Percentiles rank a stretch among this genome's conserved stretches.
phyloP scores from a whole-genome alignment of 2,797 vertebrate genomes.

The Pachyuromys duprasi region DNA sequence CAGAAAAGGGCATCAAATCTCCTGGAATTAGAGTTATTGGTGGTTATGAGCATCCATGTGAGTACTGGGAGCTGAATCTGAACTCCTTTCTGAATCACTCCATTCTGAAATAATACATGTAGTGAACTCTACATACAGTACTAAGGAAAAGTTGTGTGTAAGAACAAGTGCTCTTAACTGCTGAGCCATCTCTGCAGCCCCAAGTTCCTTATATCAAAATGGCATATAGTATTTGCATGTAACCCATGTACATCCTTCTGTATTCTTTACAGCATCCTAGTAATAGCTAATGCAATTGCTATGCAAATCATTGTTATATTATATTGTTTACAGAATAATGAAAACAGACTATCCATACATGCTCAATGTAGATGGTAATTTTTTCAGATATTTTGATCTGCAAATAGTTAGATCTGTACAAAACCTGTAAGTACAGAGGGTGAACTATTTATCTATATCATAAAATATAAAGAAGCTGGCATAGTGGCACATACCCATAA shows the following conservation, averaged over 20 bases:
- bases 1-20: background rate
- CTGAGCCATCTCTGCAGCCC: background rate
- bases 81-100: background rate
- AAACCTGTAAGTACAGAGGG: background rate
- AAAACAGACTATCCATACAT: background rate
- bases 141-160: background rate
- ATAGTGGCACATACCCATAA: background rate
- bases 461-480: background rate
- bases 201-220: background rate
- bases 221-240: background rate
- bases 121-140: background rate
- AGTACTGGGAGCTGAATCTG: background rate
- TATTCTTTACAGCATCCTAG: background rate
- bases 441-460: background rate
- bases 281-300: background rate
- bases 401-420: background rate
- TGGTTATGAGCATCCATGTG: background rate
- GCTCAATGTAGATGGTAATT: background rate
- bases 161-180: background rate
- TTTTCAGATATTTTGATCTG: background rate
- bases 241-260: background rate
- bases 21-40: background rate
- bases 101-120: background rate
- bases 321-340: background rate
- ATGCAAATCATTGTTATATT: background rate